Conservation (phyloP, 2,888 invertebrate species). For the Branchellion lobata region DNA sequence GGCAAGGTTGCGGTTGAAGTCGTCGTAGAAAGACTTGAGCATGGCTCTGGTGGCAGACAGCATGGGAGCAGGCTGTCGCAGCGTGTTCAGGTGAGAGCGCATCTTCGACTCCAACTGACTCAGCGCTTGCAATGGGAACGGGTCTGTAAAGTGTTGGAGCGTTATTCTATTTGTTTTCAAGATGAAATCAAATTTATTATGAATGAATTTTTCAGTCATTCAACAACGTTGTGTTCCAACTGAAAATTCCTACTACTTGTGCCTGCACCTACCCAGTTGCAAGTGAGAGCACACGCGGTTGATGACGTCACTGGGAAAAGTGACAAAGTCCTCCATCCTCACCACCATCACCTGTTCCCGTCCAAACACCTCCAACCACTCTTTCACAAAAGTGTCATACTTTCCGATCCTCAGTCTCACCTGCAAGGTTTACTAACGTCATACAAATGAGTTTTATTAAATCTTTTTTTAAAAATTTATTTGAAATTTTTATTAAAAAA, state of each 20-base stretch:
- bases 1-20: conserved; percentile 41
- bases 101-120: conserved; percentile 33
- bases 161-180: too few species aligned
- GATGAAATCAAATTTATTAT: too few species aligned
- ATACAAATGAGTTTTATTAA: background rate
- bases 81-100: background rate
- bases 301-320: conserved; percentile 42
- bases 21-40: conserved; percentile 43
- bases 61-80: background rate
- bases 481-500: too few species aligned
- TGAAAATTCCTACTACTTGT: too few species aligned
- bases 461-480: too few species aligned
- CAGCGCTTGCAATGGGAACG: conserved; percentile 39
- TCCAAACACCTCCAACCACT: conserved; percentile 39
- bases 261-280: conserved; percentile 20
- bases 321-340: conserved; percentile 43
- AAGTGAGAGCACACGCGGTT: conserved; percentile 45
- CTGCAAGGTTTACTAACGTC: conserved; percentile 18
- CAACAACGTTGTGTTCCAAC: too few species aligned
- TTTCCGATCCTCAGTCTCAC: conserved; percentile 45
- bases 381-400: conserved; percentile 44
- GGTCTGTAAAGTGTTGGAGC: conserved; percentile 19
- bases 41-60: conserved; percentile 44
- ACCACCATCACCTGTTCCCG: conserved; percentile 36
- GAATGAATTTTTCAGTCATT: too few species aligned